Conservation (phyloP, 2,113 vertebrate species). For the Megaptera novaeangliae region DNA sequence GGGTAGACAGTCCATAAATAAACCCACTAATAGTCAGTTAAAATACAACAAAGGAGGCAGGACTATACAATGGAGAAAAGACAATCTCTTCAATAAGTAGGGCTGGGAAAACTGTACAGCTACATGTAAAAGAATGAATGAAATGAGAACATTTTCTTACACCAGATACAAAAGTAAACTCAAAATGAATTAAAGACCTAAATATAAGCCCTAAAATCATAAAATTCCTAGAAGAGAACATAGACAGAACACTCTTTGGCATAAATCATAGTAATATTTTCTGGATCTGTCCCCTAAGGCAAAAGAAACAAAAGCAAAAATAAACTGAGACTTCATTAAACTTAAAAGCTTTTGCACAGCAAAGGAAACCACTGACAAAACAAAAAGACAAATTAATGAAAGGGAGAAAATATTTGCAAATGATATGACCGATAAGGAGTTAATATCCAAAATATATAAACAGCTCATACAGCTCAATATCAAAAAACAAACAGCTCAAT, state of each 20-base stretch:
- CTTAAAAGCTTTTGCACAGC: neutral
- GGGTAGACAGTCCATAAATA: neutral
- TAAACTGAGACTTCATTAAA: neutral
- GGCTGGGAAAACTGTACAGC: too few species aligned
- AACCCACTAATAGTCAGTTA: neutral
- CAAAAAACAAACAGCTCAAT: neutral
- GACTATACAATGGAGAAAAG: neutral
- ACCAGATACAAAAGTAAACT: neutral
- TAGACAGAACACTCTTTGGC: neutral
- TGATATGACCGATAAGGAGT: neutral
- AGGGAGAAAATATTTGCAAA: neutral
- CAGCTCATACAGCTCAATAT: neutral
- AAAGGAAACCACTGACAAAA: neutral
- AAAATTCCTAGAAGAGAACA: neutral
- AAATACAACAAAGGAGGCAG: neutral
- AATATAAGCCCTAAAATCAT: neutral
- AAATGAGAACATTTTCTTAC: neutral
- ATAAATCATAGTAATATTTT: neutral
- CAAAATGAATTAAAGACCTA: neutral
- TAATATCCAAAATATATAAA: neutral
- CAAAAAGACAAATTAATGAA: neutral
- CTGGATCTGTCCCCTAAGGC: neutral
- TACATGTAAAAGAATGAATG: neutral
- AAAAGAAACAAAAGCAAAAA: neutral
- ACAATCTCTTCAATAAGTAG: neutral